Percentiles rank a stretch among this genome's conserved stretches.
Evolutionary conservation across 2,113 vertebrate species (phyloP).

Genomic region (Elaphurus davidianus): DNA sequence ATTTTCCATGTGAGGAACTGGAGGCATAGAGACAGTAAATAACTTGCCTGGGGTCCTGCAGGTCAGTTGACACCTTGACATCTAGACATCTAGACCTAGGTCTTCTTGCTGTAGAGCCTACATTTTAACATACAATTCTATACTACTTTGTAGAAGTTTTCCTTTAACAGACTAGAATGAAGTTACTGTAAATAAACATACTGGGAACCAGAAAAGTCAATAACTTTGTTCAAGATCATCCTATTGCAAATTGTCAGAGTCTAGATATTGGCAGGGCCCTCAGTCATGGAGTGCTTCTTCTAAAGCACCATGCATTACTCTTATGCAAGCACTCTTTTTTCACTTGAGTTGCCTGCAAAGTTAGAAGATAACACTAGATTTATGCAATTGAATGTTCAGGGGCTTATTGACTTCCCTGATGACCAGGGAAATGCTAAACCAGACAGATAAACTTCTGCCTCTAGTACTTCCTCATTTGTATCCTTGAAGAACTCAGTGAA

Average conservation of each 20-base stretch:
- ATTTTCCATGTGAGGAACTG: neutral
- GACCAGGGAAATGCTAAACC: neutral
- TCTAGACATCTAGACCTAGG: neutral
- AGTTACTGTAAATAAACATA: neutral
- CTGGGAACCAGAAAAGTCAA: neutral
- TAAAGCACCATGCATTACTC: neutral
- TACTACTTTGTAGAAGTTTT: neutral
- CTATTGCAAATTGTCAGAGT: neutral
- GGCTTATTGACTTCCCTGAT: neutral
- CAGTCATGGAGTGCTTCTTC: neutral
- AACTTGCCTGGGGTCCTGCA: neutral
- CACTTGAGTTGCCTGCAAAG: neutral
- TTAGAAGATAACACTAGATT: neutral
- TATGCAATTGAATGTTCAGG: neutral
- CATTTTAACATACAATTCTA: neutral
- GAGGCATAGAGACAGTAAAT: neutral
- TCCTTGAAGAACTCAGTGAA: neutral
- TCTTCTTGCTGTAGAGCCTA: neutral
- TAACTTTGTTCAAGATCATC: neutral
- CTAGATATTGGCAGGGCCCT: neutral
- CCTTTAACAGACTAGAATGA: neutral
- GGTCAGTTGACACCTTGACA: neutral
- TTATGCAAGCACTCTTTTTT: neutral
- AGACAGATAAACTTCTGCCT: neutral
- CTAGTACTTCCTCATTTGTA: neutral